Base-by-base conservation (phyloP, 2,888 invertebrate species). In the Fragum fragum region DNA sequence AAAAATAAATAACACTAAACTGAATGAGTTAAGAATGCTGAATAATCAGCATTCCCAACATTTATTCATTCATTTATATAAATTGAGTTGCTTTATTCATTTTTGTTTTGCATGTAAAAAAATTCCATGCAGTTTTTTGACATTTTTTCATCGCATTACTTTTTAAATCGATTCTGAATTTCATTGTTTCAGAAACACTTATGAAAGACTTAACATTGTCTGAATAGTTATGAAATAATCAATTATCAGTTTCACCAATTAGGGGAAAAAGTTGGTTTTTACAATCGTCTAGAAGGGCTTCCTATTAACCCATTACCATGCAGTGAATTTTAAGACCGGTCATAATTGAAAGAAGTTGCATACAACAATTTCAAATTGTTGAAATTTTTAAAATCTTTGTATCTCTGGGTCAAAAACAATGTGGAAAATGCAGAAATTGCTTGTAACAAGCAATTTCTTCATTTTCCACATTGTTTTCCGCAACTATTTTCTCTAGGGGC, bases 81-180 rank as follows among this genome's bases (percentile, higher is more conserved):
- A 59, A 74, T 61, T 76, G 57, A 63, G 68, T 80, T 80, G 80
- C 80, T 80, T 76, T 80, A 80, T 80, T 80, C 80, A 80, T 80
- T 79, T 79, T 53, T 76, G 69, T 26, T 23, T 68, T 52, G 80
- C 80, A 80, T 80, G 80, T 69, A 29, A 61, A 72, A 69, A 72
- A 76, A 69, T 80, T 32, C 80, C 76, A 76, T 76, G 76, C 73
- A 9, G 32, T 61, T 61, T 29, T 61, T 52, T 73, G 59, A 42
- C 28, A 61, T 59, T 59, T 42, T 53, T 39, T 73, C 55, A 55
- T 55, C 71, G 55, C 55, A 55, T 55, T 47, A 47, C 18, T 47
- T 71, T 70, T 47, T 68, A 28, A 70, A 70, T 53, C n/a, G 21
- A 53, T 55, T 71, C 53, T 55, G 36, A 55, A 71, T 57, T 71